Base-by-base conservation (phyloP, 2,113 vertebrate genomes). In the Forbesichthys papilliferus region DNA sequence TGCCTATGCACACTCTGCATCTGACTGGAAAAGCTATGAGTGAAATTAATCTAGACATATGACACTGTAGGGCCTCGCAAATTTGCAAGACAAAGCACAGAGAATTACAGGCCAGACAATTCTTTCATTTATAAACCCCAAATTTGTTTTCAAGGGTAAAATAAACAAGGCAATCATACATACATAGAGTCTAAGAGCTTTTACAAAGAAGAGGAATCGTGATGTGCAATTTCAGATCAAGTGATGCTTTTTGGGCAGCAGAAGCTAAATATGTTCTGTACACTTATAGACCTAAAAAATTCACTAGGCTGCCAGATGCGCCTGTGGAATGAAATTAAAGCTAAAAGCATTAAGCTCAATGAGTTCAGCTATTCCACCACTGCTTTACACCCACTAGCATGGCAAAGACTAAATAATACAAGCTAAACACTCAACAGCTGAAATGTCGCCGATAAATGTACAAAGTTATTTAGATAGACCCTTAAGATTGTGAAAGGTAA, bases 201-300 rank as follows among this genome's bases (percentile, higher is more conserved):
- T 27, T 1, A 53, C n/a, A 4, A 1, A 11, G 33, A 3, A 14
- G 6, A 54, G 3, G n/a, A 4, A 14, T 16, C 7, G 1, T 54
- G 13, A 54, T 8, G n/a, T n/a, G 52, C 1, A 54, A 54, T 7
- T 16, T 54, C n/a, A 54, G 52, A 54, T n/a, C 46, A 67, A 55
- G 11, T 48, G 62, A 59, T 64, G 49, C 72, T 74, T 27, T 49
- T 76, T 46, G 49, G 51, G 64, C 66, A 46, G 68, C 34, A 11
- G 18, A 67, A 72, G 57, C 59, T 0, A 66, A 46, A 76, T 3
- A 68, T 66, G 16, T 13, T 48, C 67, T 53, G 58, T 47, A 57
- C 42, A 46, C 59, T 74, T 61, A 77, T 54, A 60, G 70, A 56
- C 63, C 46, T n/a, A 56, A 36, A 58, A 62, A 74, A 16, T 49